Conservation (phyloP, 1,140 invertebrate genomes). For the Brachionus plicatilis region DNA sequence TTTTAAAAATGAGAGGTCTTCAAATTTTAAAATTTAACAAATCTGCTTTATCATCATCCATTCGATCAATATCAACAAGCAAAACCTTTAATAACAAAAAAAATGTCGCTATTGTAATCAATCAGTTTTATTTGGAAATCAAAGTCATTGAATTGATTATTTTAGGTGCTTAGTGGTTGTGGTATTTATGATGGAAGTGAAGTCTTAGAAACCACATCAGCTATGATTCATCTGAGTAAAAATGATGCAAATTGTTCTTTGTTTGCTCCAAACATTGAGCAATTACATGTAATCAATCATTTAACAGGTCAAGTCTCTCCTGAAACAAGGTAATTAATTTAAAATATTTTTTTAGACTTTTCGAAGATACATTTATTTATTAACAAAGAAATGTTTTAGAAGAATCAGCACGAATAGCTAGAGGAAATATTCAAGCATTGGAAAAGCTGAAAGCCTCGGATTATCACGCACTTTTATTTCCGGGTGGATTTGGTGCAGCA, state of each 20-base stretch:
- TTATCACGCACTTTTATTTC: constrained; percentile 61
- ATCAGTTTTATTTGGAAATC: not conserved
- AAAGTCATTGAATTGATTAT: not conserved
- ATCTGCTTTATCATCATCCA: not conserved
- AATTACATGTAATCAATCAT: constrained; percentile 61
- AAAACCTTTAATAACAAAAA: not conserved
- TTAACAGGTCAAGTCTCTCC: constrained; percentile 51
- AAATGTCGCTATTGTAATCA: not conserved
- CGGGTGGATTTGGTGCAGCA: constrained; percentile 63
- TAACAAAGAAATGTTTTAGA: constrained; percentile 59
- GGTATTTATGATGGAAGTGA: constrained; percentile 64
- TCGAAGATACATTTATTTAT: constrained; percentile 12
- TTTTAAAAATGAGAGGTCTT: not conserved
- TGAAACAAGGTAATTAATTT: constrained; percentile 40
- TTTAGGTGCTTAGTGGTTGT: constrained; percentile 61
- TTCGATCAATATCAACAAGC: not conserved
- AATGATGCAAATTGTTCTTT: constrained; percentile 57
- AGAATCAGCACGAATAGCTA: constrained; percentile 62
- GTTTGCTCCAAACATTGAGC: constrained; percentile 60
- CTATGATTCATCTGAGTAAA: constrained; percentile 59
- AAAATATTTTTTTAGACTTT: not conserved
- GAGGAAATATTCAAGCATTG: constrained; percentile 58
- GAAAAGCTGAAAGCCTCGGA: constrained; percentile 53
- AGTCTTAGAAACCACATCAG: constrained; percentile 61
- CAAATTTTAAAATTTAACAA: not conserved